A percentile compares a stretch with the other conserved stretches of the same genome.
Evolutionary conservation across 2,113 vertebrate genomes (phyloP).

Genomic region (Esox niger): DNA sequence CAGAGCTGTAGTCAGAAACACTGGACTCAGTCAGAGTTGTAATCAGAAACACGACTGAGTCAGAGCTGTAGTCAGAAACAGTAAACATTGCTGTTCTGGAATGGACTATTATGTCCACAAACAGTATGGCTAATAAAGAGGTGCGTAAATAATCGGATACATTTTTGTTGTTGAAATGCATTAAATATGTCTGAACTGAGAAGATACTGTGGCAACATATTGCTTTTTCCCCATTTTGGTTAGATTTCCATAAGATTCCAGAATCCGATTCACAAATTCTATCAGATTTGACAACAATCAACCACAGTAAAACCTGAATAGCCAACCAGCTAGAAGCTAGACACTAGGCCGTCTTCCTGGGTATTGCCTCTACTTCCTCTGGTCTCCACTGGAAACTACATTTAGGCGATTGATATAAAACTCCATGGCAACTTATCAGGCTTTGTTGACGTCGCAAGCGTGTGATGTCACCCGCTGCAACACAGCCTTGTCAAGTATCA

Average conservation of each 20-base stretch:
- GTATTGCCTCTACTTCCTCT: constrained; percentile 3
- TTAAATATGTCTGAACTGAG: constrained; percentile 30
- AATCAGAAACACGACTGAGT: constrained; percentile 39
- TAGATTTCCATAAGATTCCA: constrained; percentile 13
- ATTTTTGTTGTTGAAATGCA: constrained; percentile 52
- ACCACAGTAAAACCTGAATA: constrained; percentile 22
- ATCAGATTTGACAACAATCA: neutral
- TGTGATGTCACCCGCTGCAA: constrained; percentile 32
- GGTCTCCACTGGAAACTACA: constrained; percentile 7
- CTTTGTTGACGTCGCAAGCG: constrained; percentile 13
- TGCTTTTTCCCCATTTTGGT: constrained; percentile 30
- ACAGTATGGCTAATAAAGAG: constrained; percentile 48
- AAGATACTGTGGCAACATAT: constrained; percentile 27
- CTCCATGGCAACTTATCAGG: constrained; percentile 32
- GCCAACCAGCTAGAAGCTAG: constrained; percentile 12
- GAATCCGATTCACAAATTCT: no score
- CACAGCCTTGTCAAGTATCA: constrained; percentile 19
- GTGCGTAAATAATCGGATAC: constrained; percentile 32
- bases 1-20: no score
- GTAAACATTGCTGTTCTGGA: constrained; percentile 41
- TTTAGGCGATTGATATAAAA: constrained; percentile 21
- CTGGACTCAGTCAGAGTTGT: constrained; percentile 22
- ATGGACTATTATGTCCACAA: constrained; percentile 50
- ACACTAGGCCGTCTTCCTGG: constrained; percentile 1
- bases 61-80: neutral